Base-by-base conservation (phyloP, 2,113 vertebrate genomes). In the Microtus oregoni region DNA sequence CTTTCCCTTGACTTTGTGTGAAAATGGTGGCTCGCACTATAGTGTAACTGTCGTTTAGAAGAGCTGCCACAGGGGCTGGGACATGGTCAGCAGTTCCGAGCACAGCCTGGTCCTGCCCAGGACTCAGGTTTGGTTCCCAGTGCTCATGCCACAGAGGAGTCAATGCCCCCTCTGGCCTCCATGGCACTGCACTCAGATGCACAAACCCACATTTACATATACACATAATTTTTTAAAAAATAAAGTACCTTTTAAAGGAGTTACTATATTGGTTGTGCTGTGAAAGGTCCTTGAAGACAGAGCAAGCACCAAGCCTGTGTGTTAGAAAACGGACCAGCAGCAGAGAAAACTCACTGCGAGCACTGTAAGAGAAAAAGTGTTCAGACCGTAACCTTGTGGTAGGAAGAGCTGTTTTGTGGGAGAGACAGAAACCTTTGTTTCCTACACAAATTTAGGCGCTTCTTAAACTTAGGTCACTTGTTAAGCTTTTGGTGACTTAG, bases 201-300 rank as follows among this genome's bases (percentile, higher is more conserved):
- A 32, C n/a, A 83, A 41, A 41, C 55, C 12, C 55, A 41, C 7
- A 83, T 26, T 83, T n/a, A 61, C n/a, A 17, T 61, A 61, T 14
- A 13, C n/a, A 63, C n/a, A 9, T 28, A 41, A 41, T 26, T 28
- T 3, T n/a, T 22, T 22, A 17, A 63, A 26, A 44, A 47, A 38
- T 61, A 7, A 63, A 41, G 38, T 85, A 17, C 26, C 17, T 30
- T 63, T 65, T 9, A 44, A 22, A 67, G 65, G 28, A 86, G 85
- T 1, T 86, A 30, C 28, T 50, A 1, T 38, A 9, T 41, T 26
- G 15, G 1, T 58, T 12, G 3, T 67, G 15, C 11, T 81, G 13
- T 82, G 55, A 82, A 94, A 83, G 6, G 38, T 35, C 47, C 55
- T 68, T 44, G n/a, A 96, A 93, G 89, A 50, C 19, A 78, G 14